Evolutionary conservation across 2,113 vertebrate genomes (phyloP).

Genomic region (Saguinus midas): DNA sequence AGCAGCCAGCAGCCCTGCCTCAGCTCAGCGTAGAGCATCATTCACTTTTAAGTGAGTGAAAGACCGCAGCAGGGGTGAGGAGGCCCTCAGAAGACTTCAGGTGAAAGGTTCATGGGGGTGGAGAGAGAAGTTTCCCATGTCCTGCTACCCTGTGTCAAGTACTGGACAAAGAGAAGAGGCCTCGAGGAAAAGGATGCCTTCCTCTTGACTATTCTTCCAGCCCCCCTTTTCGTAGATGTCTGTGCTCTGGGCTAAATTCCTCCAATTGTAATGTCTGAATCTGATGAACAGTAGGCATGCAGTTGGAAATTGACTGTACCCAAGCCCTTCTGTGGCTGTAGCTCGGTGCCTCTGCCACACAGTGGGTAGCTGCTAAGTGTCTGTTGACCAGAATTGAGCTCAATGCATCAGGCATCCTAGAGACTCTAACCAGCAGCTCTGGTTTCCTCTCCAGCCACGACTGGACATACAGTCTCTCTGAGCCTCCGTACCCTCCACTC

Average conservation of each 20-base stretch:
- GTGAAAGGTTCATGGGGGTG: neutral
- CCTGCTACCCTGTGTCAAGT: neutral
- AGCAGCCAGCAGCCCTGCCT: neutral
- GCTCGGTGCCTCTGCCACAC: rapidly evolving
- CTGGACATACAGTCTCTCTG: rapidly evolving
- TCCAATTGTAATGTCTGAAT: rapidly evolving
- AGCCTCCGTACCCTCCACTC: rapidly evolving
- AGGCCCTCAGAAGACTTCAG: neutral
- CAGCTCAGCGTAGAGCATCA: neutral
- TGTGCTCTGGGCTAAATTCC: no score
- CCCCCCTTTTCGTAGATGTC: neutral
- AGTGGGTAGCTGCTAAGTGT: rapidly evolving
- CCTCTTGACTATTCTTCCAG: rapidly evolving
- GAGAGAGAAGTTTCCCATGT: rapidly evolving
- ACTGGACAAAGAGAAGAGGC: neutral
- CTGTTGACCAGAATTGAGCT: neutral
- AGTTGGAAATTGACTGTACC: no score
- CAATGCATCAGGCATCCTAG: neutral
- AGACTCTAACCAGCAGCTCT: no score
- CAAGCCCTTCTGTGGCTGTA: neutral
- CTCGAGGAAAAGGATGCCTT: rapidly evolving
- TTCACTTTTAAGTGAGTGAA: neutral
- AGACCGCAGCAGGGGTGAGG: neutral
- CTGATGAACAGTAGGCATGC: neutral
- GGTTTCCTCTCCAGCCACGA: rapidly evolving